A percentile compares a stretch with the other conserved stretches of the same genome.
These are phyloP conservation scores for Didymodactylos carnosus DNA, from an alignment of 2,888 invertebrate genomes.

Conservation along the genomic window DNA sequence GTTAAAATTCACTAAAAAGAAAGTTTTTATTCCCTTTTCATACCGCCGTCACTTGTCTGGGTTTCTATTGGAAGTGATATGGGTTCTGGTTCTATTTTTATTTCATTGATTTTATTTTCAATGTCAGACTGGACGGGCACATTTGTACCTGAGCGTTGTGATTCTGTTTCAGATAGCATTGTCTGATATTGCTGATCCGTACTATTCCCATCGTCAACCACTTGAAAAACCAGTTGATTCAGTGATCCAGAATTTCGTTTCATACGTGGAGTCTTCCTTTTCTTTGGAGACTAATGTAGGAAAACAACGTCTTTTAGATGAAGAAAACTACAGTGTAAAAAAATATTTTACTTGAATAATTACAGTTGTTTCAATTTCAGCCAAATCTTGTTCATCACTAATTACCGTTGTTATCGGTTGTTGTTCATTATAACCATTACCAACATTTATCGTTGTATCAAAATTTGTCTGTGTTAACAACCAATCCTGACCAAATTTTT, in stretches of 20 bases:
- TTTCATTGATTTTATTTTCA: background rate
- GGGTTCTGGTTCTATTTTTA: background rate
- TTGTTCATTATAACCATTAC: background rate
- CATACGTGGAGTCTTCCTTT: background rate
- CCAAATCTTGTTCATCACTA: background rate
- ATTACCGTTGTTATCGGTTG: background rate
- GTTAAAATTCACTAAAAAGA: background rate
- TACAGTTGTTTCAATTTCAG: too few species aligned
- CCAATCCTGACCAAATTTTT: background rate
- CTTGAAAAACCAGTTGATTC: background rate
- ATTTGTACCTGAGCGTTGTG: too few species aligned
- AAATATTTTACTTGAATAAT: too few species aligned
- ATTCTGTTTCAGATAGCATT: too few species aligned
- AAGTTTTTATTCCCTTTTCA: background rate
- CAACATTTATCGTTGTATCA: background rate
- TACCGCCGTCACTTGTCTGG: background rate
- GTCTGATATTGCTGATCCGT: background rate
- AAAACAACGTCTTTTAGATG: background rate
- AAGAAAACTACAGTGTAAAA: too few species aligned
- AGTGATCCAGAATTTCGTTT: background rate
- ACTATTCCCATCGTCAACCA: background rate
- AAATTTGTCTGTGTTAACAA: background rate
- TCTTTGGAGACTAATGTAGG: background rate
- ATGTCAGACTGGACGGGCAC: too few species aligned
- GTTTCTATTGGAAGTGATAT: background rate